Base-by-base conservation (phyloP, 2,888 invertebrate genomes). In the Cyrtodaria siliqua region DNA sequence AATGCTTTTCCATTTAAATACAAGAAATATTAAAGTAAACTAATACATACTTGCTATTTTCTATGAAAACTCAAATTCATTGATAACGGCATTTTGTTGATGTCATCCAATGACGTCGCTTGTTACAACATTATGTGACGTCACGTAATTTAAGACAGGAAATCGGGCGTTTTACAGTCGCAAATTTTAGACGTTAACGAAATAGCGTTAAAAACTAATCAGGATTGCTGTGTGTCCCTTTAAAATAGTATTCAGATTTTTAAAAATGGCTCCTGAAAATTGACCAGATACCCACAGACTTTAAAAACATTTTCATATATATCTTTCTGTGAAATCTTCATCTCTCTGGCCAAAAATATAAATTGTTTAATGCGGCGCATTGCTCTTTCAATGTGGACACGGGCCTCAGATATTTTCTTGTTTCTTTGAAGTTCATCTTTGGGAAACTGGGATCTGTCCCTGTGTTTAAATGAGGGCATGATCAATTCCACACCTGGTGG, bases 381-480 rank as follows among this genome's bases (percentile, higher is more conserved):
- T 2, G 63, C 64, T 27, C 71, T 20, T 57, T 64, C 71, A 42
- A 59, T 64, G 27, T 71, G 64, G 1, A 64, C 64, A n/a, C 71
- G 49, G 2, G 59, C 71, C 27, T 64, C 64, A n/a, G 70, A 61
- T n/a, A 62, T 70, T 23, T 70, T 70, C 42, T 44, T 64, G 44
- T 59, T 68, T 26, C 33, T 38, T 26, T 63, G 42, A 18, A 64
- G 14, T 52, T 64, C 63, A 12, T 20, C 26, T 23, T 63, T 64
- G 12, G 50, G 20, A 47, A 72, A 60, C 16, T 72, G 72, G 1
- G 62, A 62, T 40, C 63, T 63, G 50, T 72, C 55, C 20, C 66
- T 64, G 20, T 60, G 72, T 53, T 72, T 72, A n/a, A 72, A 66
- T 20, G 64, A 55, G n/a, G 71, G 57, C 1, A 66, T 72, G 2